Evolutionary conservation across 2,113 vertebrate genomes (phyloP), one percentile per base, ranked within the genome.

Genomic region (Acrocephalus kingi): DNA sequence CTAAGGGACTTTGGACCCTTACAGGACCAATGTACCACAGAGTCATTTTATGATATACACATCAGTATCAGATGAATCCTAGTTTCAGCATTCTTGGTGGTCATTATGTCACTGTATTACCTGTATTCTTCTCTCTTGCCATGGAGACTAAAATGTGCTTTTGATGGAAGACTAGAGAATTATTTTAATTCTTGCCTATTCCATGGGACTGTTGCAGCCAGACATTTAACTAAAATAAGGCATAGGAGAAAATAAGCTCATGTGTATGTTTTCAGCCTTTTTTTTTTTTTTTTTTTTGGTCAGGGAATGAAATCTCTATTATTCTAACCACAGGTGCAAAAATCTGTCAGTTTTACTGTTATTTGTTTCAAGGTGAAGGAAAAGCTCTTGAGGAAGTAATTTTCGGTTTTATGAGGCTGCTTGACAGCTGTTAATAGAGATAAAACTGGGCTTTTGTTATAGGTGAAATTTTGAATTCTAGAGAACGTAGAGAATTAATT

Each of bases 101-200:
- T n/a, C 0, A 0, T 51, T 46, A 3, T 77, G 13, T 68, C 27
- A 20, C 6, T 64, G 7, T 67, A 24, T 18, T 72, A 20, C 9
- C 10, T 43, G 11, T 54, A n/a, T 20, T 79, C 5, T 10, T 72
- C 14, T 55, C 37, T 59, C 41, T 73, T 82, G 13, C 3, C 10
- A 22, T 46, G 13, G 11, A 78, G 43, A 55, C 16, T 37, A 71
- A 75, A 67, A 52, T 39, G 11, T 54, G 13, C 7, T 74, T 89
- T 61, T 74, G 69, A 22, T 37, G 12, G 35, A 81, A 67, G 56
- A 22, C 28, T 45, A 45, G n/a, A 58, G 16, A 18, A 41, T 61
- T 25, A 33, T 82, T 90, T 86, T 64, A 8, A 35, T 69, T 81
- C 17, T 15, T 64, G 14, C 15, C 6, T 69, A 43, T 68, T 88